A percentile compares a stretch with the other conserved stretches of the same genome.
Evolutionary conservation across 2,797 vertebrate species (phyloP).

Genomic region (Mus caroli): DNA sequence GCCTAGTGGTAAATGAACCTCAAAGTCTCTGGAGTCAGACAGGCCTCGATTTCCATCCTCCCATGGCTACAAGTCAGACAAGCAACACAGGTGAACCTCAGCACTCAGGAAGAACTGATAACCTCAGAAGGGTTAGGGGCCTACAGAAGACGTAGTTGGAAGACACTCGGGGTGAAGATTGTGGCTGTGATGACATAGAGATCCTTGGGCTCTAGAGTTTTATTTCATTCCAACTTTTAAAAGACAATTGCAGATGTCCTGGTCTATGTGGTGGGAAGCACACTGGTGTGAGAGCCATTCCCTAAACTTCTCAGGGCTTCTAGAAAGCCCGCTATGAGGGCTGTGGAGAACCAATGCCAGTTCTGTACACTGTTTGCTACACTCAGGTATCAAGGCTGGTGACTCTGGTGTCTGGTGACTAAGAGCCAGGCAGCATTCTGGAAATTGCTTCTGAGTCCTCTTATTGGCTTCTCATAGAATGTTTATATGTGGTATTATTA

Average conservation of each 20-base stretch:
- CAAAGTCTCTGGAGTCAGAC: background rate
- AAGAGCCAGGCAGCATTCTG: background rate
- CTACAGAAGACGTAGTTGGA: background rate
- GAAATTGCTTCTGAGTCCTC: background rate
- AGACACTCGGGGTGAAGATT: background rate
- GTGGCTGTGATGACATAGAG: background rate
- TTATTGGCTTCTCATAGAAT: slow-evolving; percentile 39
- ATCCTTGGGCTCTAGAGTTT: background rate
- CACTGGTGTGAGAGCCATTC: background rate
- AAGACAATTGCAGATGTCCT: background rate
- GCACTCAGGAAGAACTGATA: background rate
- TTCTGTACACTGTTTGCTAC: background rate
- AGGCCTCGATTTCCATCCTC: background rate
- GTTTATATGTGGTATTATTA: background rate
- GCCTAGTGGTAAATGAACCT: background rate
- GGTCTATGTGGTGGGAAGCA: background rate
- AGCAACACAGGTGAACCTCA: background rate
- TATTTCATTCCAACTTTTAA: background rate
- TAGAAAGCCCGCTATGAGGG: background rate
- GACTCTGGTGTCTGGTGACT: background rate
- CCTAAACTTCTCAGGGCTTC: background rate
- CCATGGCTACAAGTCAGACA: background rate
- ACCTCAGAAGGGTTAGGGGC: too few species aligned
- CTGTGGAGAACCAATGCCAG: background rate
- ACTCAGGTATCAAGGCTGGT: background rate